These are phyloP conservation scores for Bombus huntii DNA, from an alignment of 1,140 invertebrate genomes.

Conservation along the genomic window DNA sequence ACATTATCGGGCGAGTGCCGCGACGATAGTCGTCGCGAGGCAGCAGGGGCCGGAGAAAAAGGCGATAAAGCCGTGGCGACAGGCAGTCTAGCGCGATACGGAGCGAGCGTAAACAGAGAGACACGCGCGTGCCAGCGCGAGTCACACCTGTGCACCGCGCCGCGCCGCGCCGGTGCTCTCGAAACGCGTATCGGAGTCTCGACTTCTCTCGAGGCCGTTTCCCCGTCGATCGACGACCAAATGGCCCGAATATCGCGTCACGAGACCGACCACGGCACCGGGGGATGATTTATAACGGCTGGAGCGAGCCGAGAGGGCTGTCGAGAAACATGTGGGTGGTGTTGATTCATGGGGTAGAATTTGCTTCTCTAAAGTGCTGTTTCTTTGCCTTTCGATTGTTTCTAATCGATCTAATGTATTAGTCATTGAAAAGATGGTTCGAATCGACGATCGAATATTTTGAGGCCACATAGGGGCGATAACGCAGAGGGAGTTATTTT, in stretches of 20 bases:
- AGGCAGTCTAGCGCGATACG: conserved; percentile 70
- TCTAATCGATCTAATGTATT: not conserved
- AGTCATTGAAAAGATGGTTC: not conserved
- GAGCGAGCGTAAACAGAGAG: conserved; percentile 3
- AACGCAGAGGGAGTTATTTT: too few relatives aligned
- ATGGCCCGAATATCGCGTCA: conserved; percentile 4
- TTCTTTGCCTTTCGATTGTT: not conserved
- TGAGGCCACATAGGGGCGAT: too few relatives aligned
- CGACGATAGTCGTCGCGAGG: conserved; percentile 34
- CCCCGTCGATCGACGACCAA: not conserved
- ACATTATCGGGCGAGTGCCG: conserved; percentile 57
- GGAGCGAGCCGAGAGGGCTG: too few relatives aligned
- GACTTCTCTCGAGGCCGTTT: not conserved
- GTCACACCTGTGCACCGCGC: conserved; percentile 15
- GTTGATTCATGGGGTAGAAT: conserved; percentile 1
- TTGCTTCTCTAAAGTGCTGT: not conserved
- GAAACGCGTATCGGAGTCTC: conserved; percentile 13
- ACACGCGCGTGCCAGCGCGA: conserved; percentile 8
- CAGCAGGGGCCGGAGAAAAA: conserved; percentile 49
- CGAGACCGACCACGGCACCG: not conserved
- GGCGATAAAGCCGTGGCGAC: conserved; percentile 68
- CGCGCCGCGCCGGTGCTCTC: conserved; percentile 18
- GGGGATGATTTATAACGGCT: conserved; percentile 20
- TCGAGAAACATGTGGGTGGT: not conserved
- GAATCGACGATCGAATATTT: not conserved